Evolutionary conservation across 2,113 vertebrate species (phyloP), one percentile per base, ranked within the genome.

Genomic region (Pitta sordida): DNA sequence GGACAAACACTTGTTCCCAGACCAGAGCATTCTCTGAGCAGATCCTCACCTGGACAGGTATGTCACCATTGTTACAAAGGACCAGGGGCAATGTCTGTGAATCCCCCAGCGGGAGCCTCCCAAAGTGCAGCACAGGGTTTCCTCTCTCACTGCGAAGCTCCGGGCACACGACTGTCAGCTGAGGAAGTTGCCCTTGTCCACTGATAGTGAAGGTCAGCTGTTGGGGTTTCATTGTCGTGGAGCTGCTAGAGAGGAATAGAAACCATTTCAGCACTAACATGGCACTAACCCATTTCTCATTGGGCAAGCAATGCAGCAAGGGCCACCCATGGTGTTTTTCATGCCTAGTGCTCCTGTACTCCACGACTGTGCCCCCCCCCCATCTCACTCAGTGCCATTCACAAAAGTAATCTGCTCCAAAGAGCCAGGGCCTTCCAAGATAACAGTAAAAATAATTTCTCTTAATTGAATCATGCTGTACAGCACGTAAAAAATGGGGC

Each of bases 161-260:
- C 0, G 99, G 99, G 62, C 83, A 97, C 81, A 98, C 26, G 13
- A 99, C 78, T 0, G 94, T 97, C 90, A 99, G 96, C 30, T 74
- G 97, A 2, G 99, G 99, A 22, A 99, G 97, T 55, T 95, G 98
- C 37, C 98, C 99, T 43, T 98, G 98, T 27, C 99, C 99, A 2
- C 88, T 37, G 43, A 99, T 81, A 18, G 98, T 95, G 58, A 99
- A 99, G 46, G 92, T 82, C 69, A 99, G 95, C 56, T 41, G 92
- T 93, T 97, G 95, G 39, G 74, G 86, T 77, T 88, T 97, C 8
- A 76, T 39, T 6, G 85, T 78, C 39, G 21, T 11, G 8, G 43
- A 52, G 90, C 98, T 98, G 91, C 74, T 86, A 86, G 34, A 49
- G 51, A 86, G 19, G 69, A 36, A 52, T 52, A 81, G 36, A 51